These are phyloP conservation scores for Thripadectes ignobilis DNA, from an alignment of 2,797 vertebrate genomes.

Conservation along the genomic window DNA sequence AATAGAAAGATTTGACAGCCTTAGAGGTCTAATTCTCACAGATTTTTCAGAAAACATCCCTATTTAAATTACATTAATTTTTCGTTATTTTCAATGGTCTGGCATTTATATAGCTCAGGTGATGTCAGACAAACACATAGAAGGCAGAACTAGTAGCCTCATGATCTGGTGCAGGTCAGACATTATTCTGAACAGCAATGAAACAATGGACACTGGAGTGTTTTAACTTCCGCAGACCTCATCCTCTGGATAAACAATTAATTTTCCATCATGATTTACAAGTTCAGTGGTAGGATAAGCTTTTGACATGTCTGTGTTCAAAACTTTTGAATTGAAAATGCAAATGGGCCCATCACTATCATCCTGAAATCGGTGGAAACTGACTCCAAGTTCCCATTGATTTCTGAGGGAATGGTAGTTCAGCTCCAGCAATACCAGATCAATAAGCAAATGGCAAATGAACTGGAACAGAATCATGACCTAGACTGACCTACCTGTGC, in stretches of 20 bases:
- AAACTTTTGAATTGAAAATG: background rate
- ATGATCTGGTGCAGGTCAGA: background rate
- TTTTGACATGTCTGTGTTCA: background rate
- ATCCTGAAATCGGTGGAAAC: slow-evolving; percentile 9
- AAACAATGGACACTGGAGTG: background rate
- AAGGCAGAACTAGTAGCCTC: background rate
- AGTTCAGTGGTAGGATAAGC: background rate
- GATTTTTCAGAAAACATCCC: background rate
- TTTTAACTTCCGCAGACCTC: background rate
- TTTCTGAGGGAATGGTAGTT: background rate
- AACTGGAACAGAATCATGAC: background rate
- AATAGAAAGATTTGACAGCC: background rate
- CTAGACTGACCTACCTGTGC: slow-evolving; percentile 84
- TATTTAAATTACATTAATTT: background rate
- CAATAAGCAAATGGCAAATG: background rate
- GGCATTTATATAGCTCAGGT: background rate
- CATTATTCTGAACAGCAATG: background rate
- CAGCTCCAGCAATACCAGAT: background rate
- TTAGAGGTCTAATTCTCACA: background rate
- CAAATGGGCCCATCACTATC: background rate
- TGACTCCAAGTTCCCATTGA: background rate
- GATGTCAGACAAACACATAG: background rate
- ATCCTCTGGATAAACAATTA: background rate
- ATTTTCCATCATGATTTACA: background rate
- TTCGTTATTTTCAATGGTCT: background rate